phyloP scores from a whole-genome alignment of 2,113 vertebrate species.

The Melanocharis versteri region DNA sequence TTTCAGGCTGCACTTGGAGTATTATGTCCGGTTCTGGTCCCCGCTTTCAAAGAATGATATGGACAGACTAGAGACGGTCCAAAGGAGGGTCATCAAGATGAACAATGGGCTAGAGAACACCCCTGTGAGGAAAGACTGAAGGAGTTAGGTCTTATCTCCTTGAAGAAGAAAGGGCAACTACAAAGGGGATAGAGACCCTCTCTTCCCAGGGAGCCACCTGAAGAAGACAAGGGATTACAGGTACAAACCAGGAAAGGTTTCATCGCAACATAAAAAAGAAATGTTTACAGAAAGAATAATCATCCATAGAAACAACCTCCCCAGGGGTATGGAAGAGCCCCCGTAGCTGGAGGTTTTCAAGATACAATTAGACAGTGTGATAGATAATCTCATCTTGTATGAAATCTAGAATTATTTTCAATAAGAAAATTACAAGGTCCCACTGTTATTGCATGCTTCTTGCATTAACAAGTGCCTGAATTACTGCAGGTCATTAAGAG shows the following conservation, averaged over 20 bases:
- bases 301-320: background rate
- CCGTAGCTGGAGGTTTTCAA: background rate
- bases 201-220: background rate
- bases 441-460: background rate
- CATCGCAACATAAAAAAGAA: background rate
- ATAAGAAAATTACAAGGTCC: background rate
- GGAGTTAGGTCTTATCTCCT: background rate
- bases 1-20: background rate
- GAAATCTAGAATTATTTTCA: background rate
- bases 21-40: no score
- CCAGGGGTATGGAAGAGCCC: background rate
- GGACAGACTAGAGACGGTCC: background rate
- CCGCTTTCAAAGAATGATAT: background rate
- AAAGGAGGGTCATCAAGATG: background rate
- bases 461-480: background rate
- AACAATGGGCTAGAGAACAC: background rate
- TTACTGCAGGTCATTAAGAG: background rate
- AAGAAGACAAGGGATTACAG: background rate
- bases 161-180: background rate
- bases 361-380: background rate
- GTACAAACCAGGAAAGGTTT: background rate
- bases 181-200: background rate
- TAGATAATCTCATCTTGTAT: background rate
- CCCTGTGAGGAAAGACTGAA: background rate
- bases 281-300: background rate